Evolutionary conservation across 2,113 vertebrate species (phyloP).

Genomic region (Saguinus imperator): DNA sequence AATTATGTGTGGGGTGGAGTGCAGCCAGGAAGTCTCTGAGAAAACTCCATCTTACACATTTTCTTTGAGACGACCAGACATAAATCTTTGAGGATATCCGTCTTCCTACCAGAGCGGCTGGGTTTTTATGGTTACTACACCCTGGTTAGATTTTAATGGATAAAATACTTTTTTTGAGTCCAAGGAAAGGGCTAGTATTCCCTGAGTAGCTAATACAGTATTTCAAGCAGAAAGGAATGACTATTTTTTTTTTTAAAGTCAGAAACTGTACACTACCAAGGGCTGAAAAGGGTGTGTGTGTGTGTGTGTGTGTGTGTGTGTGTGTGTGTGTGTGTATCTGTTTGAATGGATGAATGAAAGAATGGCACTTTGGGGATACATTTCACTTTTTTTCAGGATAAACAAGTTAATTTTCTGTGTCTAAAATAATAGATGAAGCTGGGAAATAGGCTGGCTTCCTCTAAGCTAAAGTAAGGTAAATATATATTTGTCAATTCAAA

Average conservation of each 20-base stretch:
- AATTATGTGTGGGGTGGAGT: conserved; percentile 77
- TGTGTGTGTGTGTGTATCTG: background rate
- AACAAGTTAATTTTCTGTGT: conserved; percentile 39
- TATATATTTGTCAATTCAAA: background rate
- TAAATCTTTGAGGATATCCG: conserved; percentile 80
- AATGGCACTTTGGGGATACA: background rate
- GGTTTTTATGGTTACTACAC: conserved; percentile 78
- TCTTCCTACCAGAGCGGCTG: conserved; percentile 75
- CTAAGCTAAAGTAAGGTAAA: background rate
- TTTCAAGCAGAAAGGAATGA: conserved; percentile 61
- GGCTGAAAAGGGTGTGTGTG: background rate
- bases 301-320: background rate
- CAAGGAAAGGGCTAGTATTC: conserved; percentile 69
- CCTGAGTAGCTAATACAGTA: conserved; percentile 52
- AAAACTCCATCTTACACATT: conserved; percentile 80
- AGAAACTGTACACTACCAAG: background rate
- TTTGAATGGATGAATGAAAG: background rate
- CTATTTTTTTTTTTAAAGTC: conserved; percentile 47
- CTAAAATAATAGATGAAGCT: background rate
- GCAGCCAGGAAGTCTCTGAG: conserved; percentile 77
- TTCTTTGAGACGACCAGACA: conserved; percentile 77
- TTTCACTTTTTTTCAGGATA: background rate
- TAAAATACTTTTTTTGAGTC: conserved; percentile 72
- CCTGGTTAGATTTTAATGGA: conserved; percentile 78
- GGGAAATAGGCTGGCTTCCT: background rate